Evolutionary conservation across 2,797 vertebrate species (phyloP), one percentile per base, ranked within the genome.

Genomic region (Sebastes wilsoni): DNA sequence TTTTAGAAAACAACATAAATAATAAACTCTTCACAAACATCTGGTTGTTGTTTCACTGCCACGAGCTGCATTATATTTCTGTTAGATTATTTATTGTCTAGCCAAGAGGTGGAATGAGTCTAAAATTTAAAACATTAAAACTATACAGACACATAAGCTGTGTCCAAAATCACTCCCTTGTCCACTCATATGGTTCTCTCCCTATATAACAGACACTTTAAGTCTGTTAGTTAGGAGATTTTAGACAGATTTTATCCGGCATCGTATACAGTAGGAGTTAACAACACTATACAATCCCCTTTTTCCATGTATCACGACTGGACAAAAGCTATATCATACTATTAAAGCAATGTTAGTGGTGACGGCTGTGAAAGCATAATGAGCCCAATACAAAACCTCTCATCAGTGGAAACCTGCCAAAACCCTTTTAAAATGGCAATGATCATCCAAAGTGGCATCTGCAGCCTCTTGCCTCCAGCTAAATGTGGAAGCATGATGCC

Each of bases 361-460:
- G 65, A 84, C 58, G 83, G 79, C 88, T 90, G 76, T 77, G 75
- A 87, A 74, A 83, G 56, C 66, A 62, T 89, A 91, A 93, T 85
- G 79, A 89, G 86, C 76, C 80, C 58, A 64, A 82, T 83, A 79
- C 25, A 87, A 89, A 89, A 89, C 61, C 79, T 84, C 77, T 86
- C 65, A 82, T 91, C 83, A 79, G 85, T 75, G 80, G 77, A 88
- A 92, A 89, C 69, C 82, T 85, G 87, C 88, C 84, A 86, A 38
- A 73, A 66, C 54, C 73, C 72, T 62, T 88, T 90, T 69, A 91
- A 94, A 92, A 90, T 66, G 79, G 80, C 79, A 86, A 65, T 54
- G 72, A 92, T 92, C 84, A 89, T 90, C 87, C 82, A 79, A 88
- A 85, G 80, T 87, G 90, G 89, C 91, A 92, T 93, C 91, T 94